Conservation (phyloP, 1,140 invertebrate species). For the Augochlora pura region DNA sequence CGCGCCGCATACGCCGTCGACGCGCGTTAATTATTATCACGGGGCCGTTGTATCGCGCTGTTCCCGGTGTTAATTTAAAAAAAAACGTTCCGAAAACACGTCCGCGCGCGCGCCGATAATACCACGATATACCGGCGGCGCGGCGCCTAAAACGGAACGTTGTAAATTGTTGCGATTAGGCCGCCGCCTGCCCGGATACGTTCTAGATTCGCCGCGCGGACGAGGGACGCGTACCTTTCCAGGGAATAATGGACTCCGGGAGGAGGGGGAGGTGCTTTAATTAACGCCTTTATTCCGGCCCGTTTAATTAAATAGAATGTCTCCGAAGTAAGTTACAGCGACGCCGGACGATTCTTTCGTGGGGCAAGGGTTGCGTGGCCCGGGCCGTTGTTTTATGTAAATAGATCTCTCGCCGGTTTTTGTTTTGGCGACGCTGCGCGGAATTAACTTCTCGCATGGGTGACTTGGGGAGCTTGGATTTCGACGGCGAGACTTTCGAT, state of each 20-base stretch:
- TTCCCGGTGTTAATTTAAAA: not conserved
- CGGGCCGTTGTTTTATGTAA: not conserved
- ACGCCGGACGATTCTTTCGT: not conserved
- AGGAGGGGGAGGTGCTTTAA: too few species aligned
- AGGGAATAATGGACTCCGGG: slow-evolving; percentile 14
- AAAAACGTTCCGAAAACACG: not conserved
- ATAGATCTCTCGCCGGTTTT: not conserved
- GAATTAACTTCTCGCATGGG: not conserved
- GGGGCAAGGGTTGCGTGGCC: not conserved
- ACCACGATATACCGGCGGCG: too few species aligned
- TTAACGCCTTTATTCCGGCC: slow-evolving; percentile 24
- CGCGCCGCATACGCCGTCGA: too few species aligned
- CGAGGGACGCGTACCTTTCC: not conserved
- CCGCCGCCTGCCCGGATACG: not conserved
- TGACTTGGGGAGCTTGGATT: not conserved
- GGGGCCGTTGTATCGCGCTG: not conserved
- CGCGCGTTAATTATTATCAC: not conserved
- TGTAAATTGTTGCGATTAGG: slow-evolving; percentile 24
- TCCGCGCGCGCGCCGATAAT: not conserved
- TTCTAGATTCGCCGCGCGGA: slow-evolving; percentile 2
- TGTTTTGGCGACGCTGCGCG: too few species aligned
- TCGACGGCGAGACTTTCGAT: not conserved
- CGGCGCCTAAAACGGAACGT: not conserved
- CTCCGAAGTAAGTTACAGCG: slow-evolving; percentile 11
- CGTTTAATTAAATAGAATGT: slow-evolving; percentile 39